Percentiles rank a stretch among this genome's conserved stretches.
Evolutionary conservation across 1,140 invertebrate genomes (phyloP).

Genomic region (Anastrepha obliqua): DNA sequence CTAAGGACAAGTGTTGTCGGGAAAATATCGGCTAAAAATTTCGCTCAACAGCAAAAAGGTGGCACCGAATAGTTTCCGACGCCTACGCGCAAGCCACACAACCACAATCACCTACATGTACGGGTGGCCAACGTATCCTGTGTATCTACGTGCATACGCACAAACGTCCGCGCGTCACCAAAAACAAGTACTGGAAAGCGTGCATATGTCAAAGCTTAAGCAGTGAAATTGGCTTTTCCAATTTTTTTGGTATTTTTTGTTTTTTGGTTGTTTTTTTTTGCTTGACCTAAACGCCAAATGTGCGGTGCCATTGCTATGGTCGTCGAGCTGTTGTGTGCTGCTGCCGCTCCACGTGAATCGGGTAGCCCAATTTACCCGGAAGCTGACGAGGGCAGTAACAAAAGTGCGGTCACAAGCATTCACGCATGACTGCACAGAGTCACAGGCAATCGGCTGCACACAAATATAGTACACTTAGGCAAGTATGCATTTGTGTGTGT

Average conservation of each 20-base stretch:
- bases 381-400: not conserved
- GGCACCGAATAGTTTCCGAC: conserved; percentile 38
- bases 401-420: conserved; percentile 32
- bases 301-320: not conserved
- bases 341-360: not conserved
- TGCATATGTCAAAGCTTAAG: not conserved
- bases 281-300: conserved; percentile 15
- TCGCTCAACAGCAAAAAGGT: conserved; percentile 32
- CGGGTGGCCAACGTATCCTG: too few relatives aligned
- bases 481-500: not conserved
- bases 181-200: not conserved
- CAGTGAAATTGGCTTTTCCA: conserved; percentile 17
- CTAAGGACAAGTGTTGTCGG: not conserved
- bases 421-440: conserved; percentile 30
- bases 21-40: conserved; percentile 24
- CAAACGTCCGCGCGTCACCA: not conserved
- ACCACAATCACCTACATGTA: not conserved
- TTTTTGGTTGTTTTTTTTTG: not conserved
- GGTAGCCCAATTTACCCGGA: conserved; percentile 2
- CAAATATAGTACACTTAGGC: not conserved
- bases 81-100: conserved; percentile 19
- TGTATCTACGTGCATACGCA: too few relatives aligned
- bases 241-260: not conserved
- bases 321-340: not conserved
- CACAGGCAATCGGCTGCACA: not conserved